These are phyloP conservation scores for Ptychodera flava DNA, from an alignment of 35 echinoderm and acorn worm species.

Conservation along the genomic window DNA sequence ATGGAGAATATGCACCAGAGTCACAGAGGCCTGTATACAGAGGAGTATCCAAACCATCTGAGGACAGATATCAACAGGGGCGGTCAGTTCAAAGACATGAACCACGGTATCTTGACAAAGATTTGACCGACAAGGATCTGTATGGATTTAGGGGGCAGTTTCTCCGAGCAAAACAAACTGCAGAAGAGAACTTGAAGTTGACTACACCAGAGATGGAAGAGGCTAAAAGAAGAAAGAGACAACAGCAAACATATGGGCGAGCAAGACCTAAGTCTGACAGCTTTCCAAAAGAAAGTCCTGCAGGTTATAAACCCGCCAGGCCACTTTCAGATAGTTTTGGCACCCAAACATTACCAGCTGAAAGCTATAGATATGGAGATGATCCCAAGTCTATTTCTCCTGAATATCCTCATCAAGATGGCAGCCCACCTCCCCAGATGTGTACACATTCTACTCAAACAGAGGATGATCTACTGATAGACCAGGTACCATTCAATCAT, in stretches of 20 bases:
- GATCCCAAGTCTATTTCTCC: background rate
- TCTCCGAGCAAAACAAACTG: background rate
- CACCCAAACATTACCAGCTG: background rate
- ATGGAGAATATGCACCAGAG: no score
- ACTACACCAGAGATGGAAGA: background rate
- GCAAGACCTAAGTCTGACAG: background rate
- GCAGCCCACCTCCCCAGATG: background rate
- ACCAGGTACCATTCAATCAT: no score
- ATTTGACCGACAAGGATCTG: background rate
- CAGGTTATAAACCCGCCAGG: background rate
- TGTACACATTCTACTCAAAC: background rate
- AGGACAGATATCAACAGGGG: no score
- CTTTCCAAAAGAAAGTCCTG: background rate
- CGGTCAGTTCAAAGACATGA: no score
- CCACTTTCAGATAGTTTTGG: background rate
- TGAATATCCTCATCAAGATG: background rate
- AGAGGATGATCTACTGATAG: background rate
- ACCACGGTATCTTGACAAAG: background rate
- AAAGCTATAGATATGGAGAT: background rate
- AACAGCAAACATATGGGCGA: background rate
- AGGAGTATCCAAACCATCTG: no score
- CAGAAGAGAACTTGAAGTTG: background rate
- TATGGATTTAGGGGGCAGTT: background rate
- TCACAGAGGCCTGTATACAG: no score
- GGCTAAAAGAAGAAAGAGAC: background rate